phyloP scores from a whole-genome alignment of 2,888 invertebrate species.

The Beris chalybata region DNA sequence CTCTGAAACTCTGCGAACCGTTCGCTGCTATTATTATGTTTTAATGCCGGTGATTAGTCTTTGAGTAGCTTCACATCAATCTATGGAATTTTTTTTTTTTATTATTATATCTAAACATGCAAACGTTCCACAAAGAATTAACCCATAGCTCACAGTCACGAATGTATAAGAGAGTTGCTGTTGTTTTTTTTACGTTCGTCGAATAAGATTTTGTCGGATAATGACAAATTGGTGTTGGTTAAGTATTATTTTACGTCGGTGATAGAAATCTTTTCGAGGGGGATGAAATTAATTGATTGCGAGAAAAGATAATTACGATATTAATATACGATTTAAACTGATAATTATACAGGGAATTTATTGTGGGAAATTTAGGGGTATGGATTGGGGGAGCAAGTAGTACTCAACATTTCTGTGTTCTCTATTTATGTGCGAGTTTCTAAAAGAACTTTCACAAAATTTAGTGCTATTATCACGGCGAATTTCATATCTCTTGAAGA shows the following conservation, averaged over 20 bases:
- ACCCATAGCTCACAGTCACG: constrained; percentile 4
- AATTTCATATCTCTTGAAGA: too few relatives aligned
- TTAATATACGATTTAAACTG: too few relatives aligned
- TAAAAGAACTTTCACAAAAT: too few relatives aligned
- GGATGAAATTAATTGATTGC: too few relatives aligned
- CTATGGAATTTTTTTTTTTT: not conserved
- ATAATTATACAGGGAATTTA: too few relatives aligned
- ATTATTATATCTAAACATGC: constrained; percentile 22
- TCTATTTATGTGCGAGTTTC: too few relatives aligned
- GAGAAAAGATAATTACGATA: too few relatives aligned
- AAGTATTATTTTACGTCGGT: constrained; percentile 22
- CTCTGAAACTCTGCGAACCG: not conserved
- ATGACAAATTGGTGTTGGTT: constrained; percentile 24
- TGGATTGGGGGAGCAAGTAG: too few relatives aligned
- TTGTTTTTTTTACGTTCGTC: constrained; percentile 19
- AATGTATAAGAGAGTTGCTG: not conserved
- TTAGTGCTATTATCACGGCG: too few relatives aligned
- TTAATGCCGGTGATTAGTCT: not conserved
- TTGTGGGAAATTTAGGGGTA: too few relatives aligned
- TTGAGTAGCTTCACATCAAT: constrained; percentile 10
- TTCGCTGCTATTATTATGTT: too few relatives aligned
- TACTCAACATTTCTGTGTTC: too few relatives aligned
- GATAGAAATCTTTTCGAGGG: not conserved
- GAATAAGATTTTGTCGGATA: constrained; percentile 22
- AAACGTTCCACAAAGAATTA: constrained; percentile 1